Percentiles rank a stretch among this genome's conserved stretches.
Evolutionary conservation across 2,797 vertebrate species (phyloP).

Genomic region (Macrochelys suwanniensis): DNA sequence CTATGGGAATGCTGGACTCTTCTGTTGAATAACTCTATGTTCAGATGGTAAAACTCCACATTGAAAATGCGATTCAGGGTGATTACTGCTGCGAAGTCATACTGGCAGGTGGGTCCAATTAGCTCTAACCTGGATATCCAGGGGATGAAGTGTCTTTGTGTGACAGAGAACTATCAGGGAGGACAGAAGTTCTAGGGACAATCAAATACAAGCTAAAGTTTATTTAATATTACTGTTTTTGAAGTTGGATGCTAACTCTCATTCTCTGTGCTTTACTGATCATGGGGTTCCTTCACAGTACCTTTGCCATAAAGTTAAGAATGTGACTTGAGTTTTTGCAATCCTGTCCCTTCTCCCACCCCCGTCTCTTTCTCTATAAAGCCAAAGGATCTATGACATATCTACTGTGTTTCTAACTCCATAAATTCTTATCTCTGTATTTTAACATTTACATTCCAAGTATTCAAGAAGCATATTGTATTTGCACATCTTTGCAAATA

Average conservation of each 20-base stretch:
- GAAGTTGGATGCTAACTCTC: background rate
- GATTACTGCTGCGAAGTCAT: background rate
- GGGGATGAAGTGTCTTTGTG: background rate
- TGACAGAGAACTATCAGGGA: background rate
- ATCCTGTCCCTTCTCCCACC: too few species aligned
- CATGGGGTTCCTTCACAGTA: rapidly evolving
- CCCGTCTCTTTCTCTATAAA: background rate
- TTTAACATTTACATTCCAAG: background rate
- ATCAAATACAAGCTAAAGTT: background rate
- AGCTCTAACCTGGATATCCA: background rate
- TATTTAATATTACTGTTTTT: background rate
- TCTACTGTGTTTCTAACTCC: background rate
- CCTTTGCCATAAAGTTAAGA: background rate
- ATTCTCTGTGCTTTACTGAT: background rate
- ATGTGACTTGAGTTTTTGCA: background rate
- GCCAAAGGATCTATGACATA: background rate
- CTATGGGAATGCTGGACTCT: background rate
- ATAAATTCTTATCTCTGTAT: rapidly evolving
- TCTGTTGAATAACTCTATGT: rapidly evolving
- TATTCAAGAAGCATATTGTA: background rate
- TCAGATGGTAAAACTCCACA: background rate
- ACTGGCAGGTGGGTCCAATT: background rate
- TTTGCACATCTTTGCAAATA: background rate
- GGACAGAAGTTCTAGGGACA: background rate
- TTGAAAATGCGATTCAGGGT: background rate